Conservation (phyloP, 1,140 invertebrate genomes). For the Temnothorax curvispinosus region DNA sequence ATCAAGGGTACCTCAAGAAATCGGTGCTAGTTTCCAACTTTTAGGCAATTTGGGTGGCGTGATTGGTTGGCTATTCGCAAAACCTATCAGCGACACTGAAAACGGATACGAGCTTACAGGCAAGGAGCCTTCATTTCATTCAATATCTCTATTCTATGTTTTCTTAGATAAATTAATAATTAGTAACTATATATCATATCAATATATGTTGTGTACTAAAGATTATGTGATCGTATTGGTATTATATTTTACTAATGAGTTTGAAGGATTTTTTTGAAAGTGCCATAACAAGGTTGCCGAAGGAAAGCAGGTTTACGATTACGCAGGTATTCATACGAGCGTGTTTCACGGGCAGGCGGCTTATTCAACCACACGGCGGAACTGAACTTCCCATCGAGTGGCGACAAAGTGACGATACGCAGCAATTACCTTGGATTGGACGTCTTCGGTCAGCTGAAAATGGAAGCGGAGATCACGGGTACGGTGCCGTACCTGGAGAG, state of each 20-base stretch:
- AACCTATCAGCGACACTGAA: conserved; percentile 89
- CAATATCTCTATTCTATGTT: neutral
- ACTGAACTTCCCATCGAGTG: conserved; percentile 90
- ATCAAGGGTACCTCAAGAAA: conserved; percentile 90
- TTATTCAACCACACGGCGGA: conserved; percentile 93
- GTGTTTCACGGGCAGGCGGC: conserved; percentile 87
- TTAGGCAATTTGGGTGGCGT: conserved; percentile 92
- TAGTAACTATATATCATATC: neutral
- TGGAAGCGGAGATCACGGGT: conserved; percentile 92
- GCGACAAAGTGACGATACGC: conserved; percentile 90
- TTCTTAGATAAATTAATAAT: neutral
- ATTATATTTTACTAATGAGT: neutral
- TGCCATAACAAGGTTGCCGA: neutral
- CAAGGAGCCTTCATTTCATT: conserved; percentile 74
- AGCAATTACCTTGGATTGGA: conserved; percentile 95
- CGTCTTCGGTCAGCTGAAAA: conserved; percentile 94
- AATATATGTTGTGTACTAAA: neutral
- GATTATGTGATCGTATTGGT: neutral
- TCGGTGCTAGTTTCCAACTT: conserved; percentile 93
- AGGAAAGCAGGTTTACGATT: neutral
- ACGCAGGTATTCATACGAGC: neutral
- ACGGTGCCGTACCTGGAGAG: conserved; percentile 89
- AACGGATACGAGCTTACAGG: conserved; percentile 96
- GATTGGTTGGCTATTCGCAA: conserved; percentile 97
- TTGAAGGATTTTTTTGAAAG: neutral